Conservation (phyloP, 2,888 invertebrate species). For the Geotrupes spiniger region DNA sequence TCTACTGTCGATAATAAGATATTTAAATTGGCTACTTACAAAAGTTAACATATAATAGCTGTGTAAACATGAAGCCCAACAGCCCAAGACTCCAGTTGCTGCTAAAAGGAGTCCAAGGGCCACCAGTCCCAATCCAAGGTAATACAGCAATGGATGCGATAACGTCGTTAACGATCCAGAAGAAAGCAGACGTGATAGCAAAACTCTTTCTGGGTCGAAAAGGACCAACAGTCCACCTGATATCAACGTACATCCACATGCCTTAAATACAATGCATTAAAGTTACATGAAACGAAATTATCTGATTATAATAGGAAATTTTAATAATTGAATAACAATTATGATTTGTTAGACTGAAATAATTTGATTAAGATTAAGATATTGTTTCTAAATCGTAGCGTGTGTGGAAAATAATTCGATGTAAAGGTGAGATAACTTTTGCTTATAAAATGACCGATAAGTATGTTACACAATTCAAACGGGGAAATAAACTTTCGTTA, state of each 20-base stretch:
- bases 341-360: too few relatives aligned
- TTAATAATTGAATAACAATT: too few relatives aligned
- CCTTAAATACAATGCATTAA: constrained; percentile 58
- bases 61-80: constrained; percentile 77
- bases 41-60: constrained; percentile 70
- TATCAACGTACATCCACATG: constrained; percentile 69
- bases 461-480: too few relatives aligned
- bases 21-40: constrained; percentile 52
- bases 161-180: constrained; percentile 59
- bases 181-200: constrained; percentile 69
- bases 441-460: too few relatives aligned
- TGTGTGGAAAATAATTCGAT: too few relatives aligned
- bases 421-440: too few relatives aligned
- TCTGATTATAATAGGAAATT: too few relatives aligned
- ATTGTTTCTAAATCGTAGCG: too few relatives aligned
- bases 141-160: constrained; percentile 73
- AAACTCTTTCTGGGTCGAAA: constrained; percentile 67
- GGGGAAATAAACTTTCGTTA: too few relatives aligned
- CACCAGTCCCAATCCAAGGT: constrained; percentile 69
- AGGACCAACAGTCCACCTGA: constrained; percentile 70
- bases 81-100: constrained; percentile 69
- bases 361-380: too few relatives aligned
- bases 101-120: constrained; percentile 67
- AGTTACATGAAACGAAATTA: too few relatives aligned
- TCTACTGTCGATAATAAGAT: too few relatives aligned